Conservation (phyloP, 2,113 vertebrate species). For the Nannobrachium achirus region DNA sequence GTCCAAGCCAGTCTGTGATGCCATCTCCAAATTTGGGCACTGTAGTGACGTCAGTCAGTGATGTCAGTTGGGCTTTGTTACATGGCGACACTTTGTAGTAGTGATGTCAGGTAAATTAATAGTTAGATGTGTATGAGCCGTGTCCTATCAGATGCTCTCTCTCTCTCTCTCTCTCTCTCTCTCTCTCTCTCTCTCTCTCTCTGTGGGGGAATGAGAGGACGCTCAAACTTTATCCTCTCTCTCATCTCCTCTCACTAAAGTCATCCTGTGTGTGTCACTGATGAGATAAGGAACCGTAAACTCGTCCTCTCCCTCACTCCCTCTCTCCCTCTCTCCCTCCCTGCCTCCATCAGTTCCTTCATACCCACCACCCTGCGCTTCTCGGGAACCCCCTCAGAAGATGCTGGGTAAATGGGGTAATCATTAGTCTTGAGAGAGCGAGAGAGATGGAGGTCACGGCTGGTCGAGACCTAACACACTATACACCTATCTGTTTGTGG, state of each 20-base stretch:
- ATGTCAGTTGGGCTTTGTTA: too few relatives aligned
- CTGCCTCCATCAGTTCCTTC: too few relatives aligned
- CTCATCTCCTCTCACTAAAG: constrained; percentile 65
- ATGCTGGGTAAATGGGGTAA: constrained; percentile 44
- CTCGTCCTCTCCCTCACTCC: constrained; percentile 7
- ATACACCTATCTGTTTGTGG: too few relatives aligned
- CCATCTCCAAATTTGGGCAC: too few relatives aligned
- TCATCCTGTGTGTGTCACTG: constrained; percentile 64
- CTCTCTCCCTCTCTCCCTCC: too few relatives aligned
- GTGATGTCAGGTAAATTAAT: too few relatives aligned
- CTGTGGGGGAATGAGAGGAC: constrained; percentile 64
- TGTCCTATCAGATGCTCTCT: constrained; percentile 70
- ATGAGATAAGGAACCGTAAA: constrained; percentile 63
- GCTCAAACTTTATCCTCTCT: constrained; percentile 65
- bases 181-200: constrained; percentile 55
- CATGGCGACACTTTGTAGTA: too few relatives aligned
- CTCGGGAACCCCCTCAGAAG: constrained; percentile 8
- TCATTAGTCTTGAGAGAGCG: constrained; percentile 44
- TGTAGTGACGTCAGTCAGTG: too few relatives aligned
- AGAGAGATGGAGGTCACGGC: constrained; percentile 5
- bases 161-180: constrained; percentile 45
- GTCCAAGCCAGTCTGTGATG: too few relatives aligned
- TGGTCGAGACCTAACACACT: too few relatives aligned
- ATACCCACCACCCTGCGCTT: background rate
- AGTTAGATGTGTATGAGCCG: constrained; percentile 62